Conservation (phyloP, 2,888 invertebrate genomes). For the Metopia argyrocephala region DNA sequence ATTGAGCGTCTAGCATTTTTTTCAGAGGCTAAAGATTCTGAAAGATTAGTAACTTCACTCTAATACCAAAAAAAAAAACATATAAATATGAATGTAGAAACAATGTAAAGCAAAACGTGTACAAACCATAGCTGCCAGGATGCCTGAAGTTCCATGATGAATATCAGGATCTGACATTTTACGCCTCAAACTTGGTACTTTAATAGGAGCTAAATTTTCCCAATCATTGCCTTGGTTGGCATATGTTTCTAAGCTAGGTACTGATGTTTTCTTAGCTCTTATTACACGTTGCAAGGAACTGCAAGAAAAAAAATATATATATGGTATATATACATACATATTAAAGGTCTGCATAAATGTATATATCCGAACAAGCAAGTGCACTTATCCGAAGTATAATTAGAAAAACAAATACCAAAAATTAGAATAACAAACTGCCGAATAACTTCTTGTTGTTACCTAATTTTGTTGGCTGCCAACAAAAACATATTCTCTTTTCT, state of each 20-base stretch:
- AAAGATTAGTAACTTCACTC: constrained; percentile 74
- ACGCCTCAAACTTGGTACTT: constrained; percentile 81
- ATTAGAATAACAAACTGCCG: too few relatives aligned
- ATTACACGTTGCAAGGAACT: constrained; percentile 82
- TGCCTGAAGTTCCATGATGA: constrained; percentile 85
- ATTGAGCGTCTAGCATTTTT: constrained; percentile 75
- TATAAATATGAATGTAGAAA: not conserved
- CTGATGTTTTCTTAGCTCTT: constrained; percentile 87
- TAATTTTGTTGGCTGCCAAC: too few relatives aligned
- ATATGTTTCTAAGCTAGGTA: constrained; percentile 83
- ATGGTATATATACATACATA: not conserved
- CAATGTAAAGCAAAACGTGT: not conserved
- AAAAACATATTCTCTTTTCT: too few relatives aligned
- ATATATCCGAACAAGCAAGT: too few relatives aligned
- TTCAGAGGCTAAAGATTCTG: constrained; percentile 76
- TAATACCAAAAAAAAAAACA: constrained; percentile 62
- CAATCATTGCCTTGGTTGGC: constrained; percentile 74
- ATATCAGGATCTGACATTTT: constrained; percentile 95
- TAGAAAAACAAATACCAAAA: too few relatives aligned
- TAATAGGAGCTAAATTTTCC: constrained; percentile 79
- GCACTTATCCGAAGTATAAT: too few relatives aligned
- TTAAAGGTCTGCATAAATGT: too few relatives aligned
- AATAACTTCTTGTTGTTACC: too few relatives aligned
- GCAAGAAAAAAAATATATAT: constrained; percentile 52
- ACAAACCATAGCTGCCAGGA: constrained; percentile 78